A percentile compares a stretch with the other conserved stretches of the same genome.
phyloP scores from a whole-genome alignment of 2,888 invertebrate species.

The Gari tellinella region DNA sequence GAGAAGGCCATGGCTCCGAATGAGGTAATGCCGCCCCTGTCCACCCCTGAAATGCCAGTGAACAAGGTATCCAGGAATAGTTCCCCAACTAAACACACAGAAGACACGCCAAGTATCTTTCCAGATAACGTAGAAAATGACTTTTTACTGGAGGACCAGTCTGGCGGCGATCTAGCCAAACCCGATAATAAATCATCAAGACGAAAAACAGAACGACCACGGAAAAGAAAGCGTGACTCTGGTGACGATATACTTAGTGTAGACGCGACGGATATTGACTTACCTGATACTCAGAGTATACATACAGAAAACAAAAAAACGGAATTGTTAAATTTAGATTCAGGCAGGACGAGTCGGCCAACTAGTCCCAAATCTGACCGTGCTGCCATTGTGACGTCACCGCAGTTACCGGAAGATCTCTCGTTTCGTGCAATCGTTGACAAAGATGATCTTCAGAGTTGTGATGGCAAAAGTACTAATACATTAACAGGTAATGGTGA shows the following conservation, averaged over 20 bases:
- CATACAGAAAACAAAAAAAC: no score
- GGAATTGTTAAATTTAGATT: no score
- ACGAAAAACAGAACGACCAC: slow-evolving; percentile 82
- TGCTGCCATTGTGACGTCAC: slow-evolving; percentile 11
- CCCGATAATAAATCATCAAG: slow-evolving; percentile 79
- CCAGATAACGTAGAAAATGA: slow-evolving; percentile 25
- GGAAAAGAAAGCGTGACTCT: slow-evolving; percentile 77
- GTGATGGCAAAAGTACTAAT: slow-evolving; percentile 4
- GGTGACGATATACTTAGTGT: slow-evolving; percentile 31
- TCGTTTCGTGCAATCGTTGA: slow-evolving; percentile 32
- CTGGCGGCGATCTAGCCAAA: slow-evolving; percentile 42
- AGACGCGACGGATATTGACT: no score
- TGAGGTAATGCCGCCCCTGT: no score
- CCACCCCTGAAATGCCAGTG: no score
- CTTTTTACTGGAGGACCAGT: slow-evolving; percentile 36
- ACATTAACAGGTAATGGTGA: slow-evolving; percentile 6
- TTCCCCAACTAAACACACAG: no score
- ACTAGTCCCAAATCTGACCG: slow-evolving; percentile 25
- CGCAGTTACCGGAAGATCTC: slow-evolving; percentile 47
- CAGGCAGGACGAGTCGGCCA: not conserved
- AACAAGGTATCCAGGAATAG: no score
- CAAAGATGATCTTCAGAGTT: slow-evolving; percentile 13
- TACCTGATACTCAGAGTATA: no score
- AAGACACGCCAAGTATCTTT: slow-evolving; percentile 11
- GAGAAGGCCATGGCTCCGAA: no score